These are phyloP conservation scores for Caiman crocodilus DNA, from an alignment of 2,797 vertebrate species.

Conservation along the genomic window DNA sequence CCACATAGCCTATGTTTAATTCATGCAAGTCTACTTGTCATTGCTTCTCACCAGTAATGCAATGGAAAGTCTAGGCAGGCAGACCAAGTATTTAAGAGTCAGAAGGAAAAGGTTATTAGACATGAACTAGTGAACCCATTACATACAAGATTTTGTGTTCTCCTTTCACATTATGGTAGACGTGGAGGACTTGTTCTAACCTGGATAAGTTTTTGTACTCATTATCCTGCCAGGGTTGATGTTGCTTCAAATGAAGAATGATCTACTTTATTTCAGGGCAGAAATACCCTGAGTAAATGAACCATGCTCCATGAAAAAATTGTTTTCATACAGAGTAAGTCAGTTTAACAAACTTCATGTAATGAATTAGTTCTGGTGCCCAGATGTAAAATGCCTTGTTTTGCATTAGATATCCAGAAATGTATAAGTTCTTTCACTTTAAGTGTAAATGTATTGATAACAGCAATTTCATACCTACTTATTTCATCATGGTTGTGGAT, in stretches of 20 bases:
- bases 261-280: conserved; percentile 26
- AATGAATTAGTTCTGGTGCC: conserved; percentile 8
- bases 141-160: background rate
- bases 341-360: conserved; percentile 44
- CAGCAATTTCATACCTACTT: background rate
- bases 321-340: background rate
- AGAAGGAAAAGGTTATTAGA: background rate
- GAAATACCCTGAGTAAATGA: background rate
- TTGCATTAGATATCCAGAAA: background rate
- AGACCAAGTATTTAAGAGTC: background rate
- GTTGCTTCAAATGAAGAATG: conserved; percentile 35
- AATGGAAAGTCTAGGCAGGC: background rate
- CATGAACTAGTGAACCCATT: background rate
- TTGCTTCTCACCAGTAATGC: background rate
- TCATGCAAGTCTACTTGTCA: background rate
- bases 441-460: background rate
- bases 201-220: background rate
- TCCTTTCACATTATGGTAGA: background rate
- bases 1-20: background rate
- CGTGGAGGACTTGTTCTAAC: background rate
- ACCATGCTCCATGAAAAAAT: background rate
- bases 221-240: conserved; percentile 25
- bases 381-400: background rate
- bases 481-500: background rate
- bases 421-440: background rate